A percentile compares a stretch with the other conserved stretches of the same genome.
phyloP scores from a whole-genome alignment of 2,113 vertebrate species.

The Pachypanchax playfairii region DNA sequence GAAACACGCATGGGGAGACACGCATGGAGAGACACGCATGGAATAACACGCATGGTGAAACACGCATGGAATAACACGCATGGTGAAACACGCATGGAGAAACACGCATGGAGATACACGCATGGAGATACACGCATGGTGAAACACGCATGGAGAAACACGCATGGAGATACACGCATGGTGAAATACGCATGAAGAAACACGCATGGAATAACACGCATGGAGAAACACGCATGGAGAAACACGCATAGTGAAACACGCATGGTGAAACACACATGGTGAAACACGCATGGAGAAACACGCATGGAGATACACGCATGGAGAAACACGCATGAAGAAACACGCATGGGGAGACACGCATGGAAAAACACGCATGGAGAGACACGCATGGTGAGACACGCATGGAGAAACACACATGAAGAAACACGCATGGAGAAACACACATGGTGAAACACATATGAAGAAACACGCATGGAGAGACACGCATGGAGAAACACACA shows the following conservation, averaged over 20 bases:
- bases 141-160: neutral
- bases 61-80: neutral
- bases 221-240: neutral
- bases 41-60: neutral
- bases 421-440: neutral
- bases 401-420: no score
- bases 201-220: no score
- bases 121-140: no score
- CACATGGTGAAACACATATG: no score
- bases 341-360: no score
- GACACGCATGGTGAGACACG: conserved; percentile 80
- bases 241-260: no score
- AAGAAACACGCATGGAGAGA: neutral
- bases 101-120: neutral
- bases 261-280: no score
- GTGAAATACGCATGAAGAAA: neutral
- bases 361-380: no score
- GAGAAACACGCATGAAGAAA: neutral
- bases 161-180: no score
- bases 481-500: no score
- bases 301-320: no score
- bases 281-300: neutral
- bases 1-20: conserved; percentile 89
- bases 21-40: conserved; percentile 58
- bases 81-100: no score